Percentiles rank a stretch among this genome's conserved stretches.
These are phyloP conservation scores for Lamellibrachia satsuma DNA, from an alignment of 2,888 invertebrate species.

Conservation along the genomic window DNA sequence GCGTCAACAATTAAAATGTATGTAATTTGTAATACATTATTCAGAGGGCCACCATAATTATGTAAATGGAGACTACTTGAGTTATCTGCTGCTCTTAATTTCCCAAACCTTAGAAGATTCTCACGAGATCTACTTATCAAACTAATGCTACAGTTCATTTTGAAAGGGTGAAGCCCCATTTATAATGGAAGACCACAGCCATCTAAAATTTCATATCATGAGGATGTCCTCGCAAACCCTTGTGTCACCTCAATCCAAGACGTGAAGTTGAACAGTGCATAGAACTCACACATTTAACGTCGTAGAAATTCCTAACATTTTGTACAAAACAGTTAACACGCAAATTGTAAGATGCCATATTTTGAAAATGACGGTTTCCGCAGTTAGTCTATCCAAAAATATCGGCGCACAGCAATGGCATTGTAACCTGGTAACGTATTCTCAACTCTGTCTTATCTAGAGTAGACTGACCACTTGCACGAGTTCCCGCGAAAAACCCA, in stretches of 20 bases:
- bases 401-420: background rate
- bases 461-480: background rate
- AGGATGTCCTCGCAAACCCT: background rate
- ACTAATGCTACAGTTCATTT: background rate
- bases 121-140: background rate
- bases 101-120: background rate
- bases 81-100: background rate
- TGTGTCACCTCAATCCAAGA: background rate
- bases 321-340: background rate
- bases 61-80: background rate
- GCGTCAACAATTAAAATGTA: background rate
- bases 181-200: background rate
- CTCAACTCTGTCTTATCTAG: background rate
- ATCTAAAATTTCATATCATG: background rate
- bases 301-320: background rate
- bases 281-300: background rate
- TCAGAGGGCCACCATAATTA: background rate
- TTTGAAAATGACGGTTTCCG: background rate
- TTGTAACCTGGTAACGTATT: background rate
- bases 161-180: background rate
- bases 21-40: background rate
- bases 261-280: background rate
- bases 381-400: background rate
- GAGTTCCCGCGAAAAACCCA: slow-evolving; percentile 7
- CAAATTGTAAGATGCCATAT: background rate